These are phyloP conservation scores for Pentalonia nigronervosa DNA, from an alignment of 1,140 invertebrate species.

Conservation along the genomic window DNA sequence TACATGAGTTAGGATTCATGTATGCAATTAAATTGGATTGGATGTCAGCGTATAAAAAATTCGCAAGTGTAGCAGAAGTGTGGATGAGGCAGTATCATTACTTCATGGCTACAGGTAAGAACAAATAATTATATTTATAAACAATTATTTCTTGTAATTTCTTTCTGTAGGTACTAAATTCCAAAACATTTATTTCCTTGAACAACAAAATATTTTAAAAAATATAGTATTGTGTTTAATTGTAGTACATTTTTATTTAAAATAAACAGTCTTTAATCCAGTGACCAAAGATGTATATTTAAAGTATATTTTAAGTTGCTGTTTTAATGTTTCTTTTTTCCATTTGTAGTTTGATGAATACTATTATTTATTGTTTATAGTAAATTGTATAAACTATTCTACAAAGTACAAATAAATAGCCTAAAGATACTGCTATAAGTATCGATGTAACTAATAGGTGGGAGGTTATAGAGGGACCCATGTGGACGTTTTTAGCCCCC, in stretches of 20 bases:
- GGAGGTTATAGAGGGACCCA: too few species aligned
- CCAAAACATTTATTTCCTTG: not conserved
- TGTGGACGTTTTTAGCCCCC: too few species aligned
- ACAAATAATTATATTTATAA: not conserved
- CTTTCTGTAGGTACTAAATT: not conserved
- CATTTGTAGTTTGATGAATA: too few species aligned
- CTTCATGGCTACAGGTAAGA: conserved; percentile 21
- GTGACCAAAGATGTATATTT: not conserved
- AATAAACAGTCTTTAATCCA: not conserved
- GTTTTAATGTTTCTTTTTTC: too few species aligned
- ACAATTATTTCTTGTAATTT: not conserved
- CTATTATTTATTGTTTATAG: too few species aligned
- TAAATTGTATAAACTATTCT: too few species aligned
- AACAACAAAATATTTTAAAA: not conserved
- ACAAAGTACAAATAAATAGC: not conserved
- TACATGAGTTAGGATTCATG: conserved; percentile 43
- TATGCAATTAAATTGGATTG: conserved; percentile 16
- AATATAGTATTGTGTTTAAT: not conserved
- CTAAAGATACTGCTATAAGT: not conserved
- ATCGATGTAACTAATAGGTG: too few species aligned
- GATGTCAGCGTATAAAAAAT: not conserved
- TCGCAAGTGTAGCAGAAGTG: not conserved
- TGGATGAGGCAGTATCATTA: conserved; percentile 41
- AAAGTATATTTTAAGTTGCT: too few species aligned
- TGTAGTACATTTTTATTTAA: not conserved